Evolutionary conservation across 1,140 invertebrate species (phyloP), one percentile per base, ranked within the genome.

Genomic region (Pissodes strobi): DNA sequence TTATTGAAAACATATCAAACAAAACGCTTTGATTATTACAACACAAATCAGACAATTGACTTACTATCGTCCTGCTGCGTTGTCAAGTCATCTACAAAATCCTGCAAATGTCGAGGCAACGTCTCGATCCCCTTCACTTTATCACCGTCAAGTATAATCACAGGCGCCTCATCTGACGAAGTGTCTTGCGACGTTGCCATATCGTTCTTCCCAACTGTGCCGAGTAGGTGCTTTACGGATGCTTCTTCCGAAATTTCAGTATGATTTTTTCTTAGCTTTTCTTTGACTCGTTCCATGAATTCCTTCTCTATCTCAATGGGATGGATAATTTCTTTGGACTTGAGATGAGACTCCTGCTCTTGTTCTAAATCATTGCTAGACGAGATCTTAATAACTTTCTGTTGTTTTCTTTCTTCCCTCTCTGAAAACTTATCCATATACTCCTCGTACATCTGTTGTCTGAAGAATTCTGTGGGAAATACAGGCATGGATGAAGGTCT

Each of bases 361-460:
- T 49, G 9, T 25, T 62, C 17, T 19, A 23, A 30, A 21, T 67
- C 64, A 18, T 62, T 70, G 30, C 22, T 46, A 3, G 63, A 70
- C 0, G 69, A 84, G 46, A 93, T 86, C 79, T 91, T 91, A 13
- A 93, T 87, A 12, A 92, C 82, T 77, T 90, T 91, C 22, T 89
- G 85, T 45, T 89, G 84, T 53, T 87, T 89, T 22, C 91, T 82
- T 72, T 92, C 85, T 66, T 89, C 85, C n/a, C 90, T 82, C 76
- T 91, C 88, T 1, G 87, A 83, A 49, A 93, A 86, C 79, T 91
- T 88, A 70, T 84, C 81, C 74, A 91, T 85, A 77, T 91, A 93
- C 76, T 93, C 91, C 62, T 89, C 83, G 73, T 90, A 92, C 90
- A 93, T 92, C 74, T 86, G 82, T 63, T 88, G 85, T 6, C 89